These are phyloP conservation scores for Criorhina ranunculi DNA, from an alignment of 2,888 invertebrate species.

Conservation along the genomic window DNA sequence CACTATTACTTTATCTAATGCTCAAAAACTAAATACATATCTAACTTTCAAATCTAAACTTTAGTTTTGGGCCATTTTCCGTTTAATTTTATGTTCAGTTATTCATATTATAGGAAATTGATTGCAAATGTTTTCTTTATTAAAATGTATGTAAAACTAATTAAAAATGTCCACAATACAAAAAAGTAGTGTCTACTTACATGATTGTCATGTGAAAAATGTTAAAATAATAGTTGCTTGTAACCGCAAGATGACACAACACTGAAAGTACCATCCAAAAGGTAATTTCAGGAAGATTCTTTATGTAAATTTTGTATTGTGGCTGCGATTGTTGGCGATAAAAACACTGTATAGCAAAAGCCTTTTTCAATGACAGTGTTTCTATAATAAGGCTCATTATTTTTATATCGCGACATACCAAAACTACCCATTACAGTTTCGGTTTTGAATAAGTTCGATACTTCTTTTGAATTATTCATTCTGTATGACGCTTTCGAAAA, in stretches of 20 bases:
- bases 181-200: background rate
- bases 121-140: too few species aligned
- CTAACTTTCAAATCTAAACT: too few species aligned
- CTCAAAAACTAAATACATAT: too few species aligned
- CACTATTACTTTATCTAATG: background rate
- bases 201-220: background rate
- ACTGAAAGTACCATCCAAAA: slow-evolving; percentile 5
- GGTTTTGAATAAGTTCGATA: background rate
- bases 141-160: too few species aligned
- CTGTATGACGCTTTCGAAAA: background rate
- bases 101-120: background rate
- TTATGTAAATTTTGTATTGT: background rate
- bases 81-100: too few species aligned
- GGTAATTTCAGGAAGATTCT: slow-evolving; percentile 5
- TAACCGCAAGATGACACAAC: too few species aligned
- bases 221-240: too few species aligned
- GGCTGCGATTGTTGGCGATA: slow-evolving; percentile 8
- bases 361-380: slow-evolving; percentile 11
- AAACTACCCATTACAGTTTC: background rate
- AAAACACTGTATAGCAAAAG: background rate
- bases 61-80: too few species aligned
- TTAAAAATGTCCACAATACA: background rate
- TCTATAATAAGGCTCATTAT: too few species aligned
- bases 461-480: background rate
- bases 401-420: too few species aligned